These are phyloP conservation scores for Serilophus lunatus DNA, from an alignment of 2,113 vertebrate genomes.

Conservation along the genomic window DNA sequence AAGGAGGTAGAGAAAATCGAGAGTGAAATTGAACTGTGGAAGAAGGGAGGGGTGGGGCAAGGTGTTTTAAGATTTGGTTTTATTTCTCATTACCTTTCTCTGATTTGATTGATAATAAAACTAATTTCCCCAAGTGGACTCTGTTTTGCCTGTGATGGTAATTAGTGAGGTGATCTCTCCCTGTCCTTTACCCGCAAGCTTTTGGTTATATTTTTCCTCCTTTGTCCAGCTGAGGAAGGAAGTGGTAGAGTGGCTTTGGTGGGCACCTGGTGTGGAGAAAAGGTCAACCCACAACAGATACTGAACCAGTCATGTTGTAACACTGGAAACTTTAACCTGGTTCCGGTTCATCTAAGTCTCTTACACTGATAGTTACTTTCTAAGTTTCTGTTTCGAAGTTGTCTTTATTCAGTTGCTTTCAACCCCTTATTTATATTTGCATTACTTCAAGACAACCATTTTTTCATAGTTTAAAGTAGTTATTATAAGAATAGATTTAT, in stretches of 20 bases:
- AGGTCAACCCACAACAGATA: neutral
- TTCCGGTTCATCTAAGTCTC: neutral
- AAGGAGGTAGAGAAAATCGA: neutral
- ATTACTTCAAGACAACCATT: neutral
- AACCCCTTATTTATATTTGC: neutral
- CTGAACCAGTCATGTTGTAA: neutral
- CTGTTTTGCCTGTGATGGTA: neutral
- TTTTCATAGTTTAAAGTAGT: neutral
- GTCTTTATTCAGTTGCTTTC: neutral
- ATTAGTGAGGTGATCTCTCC: neutral
- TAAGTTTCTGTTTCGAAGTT: neutral
- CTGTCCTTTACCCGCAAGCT: rapidly evolving
- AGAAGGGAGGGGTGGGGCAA: neutral
- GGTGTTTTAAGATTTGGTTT: neutral
- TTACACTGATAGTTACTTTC: neutral
- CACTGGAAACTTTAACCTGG: neutral
- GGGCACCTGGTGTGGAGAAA: neutral
- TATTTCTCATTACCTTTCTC: neutral
- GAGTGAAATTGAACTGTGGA: neutral
- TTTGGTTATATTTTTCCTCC: neutral
- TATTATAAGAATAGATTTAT: neutral
- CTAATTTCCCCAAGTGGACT: neutral
- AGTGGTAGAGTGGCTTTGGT: neutral
- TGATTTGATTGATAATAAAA: neutral
- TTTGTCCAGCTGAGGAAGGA: neutral